Percentiles rank a stretch among this genome's conserved stretches.
Conservation (phyloP, 1,140 invertebrate genomes). For the Mizuhopecten yessoensis region DNA sequence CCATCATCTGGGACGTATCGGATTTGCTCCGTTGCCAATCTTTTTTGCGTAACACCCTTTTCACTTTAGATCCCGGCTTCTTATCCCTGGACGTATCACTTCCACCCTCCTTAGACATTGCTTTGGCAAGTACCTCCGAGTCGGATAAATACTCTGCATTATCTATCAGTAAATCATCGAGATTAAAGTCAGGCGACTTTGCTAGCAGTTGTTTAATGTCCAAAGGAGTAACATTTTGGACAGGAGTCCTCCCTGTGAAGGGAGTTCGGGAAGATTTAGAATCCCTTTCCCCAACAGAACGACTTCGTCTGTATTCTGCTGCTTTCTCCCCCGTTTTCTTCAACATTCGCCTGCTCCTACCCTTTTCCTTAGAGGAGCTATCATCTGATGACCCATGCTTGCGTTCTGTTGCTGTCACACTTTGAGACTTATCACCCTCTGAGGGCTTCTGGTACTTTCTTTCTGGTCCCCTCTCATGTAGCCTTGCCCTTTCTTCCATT, state of each 20-base stretch:
- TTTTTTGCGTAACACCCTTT: constrained; percentile 62
- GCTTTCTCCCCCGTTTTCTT: not conserved
- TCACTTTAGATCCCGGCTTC: constrained; percentile 59
- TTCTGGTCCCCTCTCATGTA: not conserved
- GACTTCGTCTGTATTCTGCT: not conserved
- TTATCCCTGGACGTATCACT: constrained; percentile 45
- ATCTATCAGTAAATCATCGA: constrained; percentile 67
- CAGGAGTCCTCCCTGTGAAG: not conserved
- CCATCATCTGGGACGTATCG: constrained; percentile 42
- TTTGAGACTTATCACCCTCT: not conserved
- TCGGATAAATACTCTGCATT: constrained; percentile 70
- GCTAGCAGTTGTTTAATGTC: constrained; percentile 32
- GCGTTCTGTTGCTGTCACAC: not conserved
- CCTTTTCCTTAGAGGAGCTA: not conserved
- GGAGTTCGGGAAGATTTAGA: not conserved
- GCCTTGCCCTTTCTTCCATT: not conserved
- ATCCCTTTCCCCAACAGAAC: not conserved
- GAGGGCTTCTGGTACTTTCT: not conserved
- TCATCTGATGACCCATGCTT: not conserved
- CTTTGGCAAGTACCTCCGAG: constrained; percentile 55
- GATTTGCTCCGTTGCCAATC: constrained; percentile 49
- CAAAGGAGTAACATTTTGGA: not conserved
- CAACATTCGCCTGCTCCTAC: constrained; percentile 1
- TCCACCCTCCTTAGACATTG: constrained; percentile 48
- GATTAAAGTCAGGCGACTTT: constrained; percentile 58